Evolutionary conservation across 1,140 invertebrate species (phyloP).

Genomic region (Meteorus sp.): DNA sequence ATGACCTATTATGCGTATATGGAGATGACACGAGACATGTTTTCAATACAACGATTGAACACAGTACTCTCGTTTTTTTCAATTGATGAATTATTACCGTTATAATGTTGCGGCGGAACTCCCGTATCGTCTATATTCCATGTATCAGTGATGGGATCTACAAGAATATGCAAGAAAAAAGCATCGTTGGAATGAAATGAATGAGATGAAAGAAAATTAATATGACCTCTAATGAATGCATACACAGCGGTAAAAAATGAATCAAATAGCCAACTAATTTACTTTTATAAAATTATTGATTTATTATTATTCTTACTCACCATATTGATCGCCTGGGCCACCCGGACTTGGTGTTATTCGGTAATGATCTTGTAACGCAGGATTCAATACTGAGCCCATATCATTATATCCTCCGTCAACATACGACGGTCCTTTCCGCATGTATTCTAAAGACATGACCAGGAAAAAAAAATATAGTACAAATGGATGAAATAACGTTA

Average conservation of each 20-base stretch:
- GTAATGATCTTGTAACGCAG: slow-evolving; percentile 71
- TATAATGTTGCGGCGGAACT: slow-evolving; percentile 51
- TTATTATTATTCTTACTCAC: too few species aligned
- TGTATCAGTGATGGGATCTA: slow-evolving; percentile 54
- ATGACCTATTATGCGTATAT: not conserved
- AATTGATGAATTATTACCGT: slow-evolving; percentile 46
- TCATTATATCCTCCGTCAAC: slow-evolving; percentile 68
- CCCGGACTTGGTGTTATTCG: slow-evolving; percentile 71
- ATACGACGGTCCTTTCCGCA: slow-evolving; percentile 62
- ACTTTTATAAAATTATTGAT: too few species aligned
- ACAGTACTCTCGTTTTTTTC: too few species aligned
- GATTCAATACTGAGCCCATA: slow-evolving; percentile 64
- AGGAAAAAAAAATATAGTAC: slow-evolving; percentile 27
- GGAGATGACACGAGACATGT: not conserved
- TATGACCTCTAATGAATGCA: too few species aligned
- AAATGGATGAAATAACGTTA: too few species aligned
- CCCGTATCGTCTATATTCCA: slow-evolving; percentile 56
- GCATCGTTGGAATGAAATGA: slow-evolving; percentile 14
- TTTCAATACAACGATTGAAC: too few species aligned
- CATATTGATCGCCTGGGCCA: slow-evolving; percentile 67
- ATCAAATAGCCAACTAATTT: too few species aligned
- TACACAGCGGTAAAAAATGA: too few species aligned
- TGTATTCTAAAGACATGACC: slow-evolving; percentile 54
- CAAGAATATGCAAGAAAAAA: slow-evolving; percentile 29
- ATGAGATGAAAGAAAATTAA: slow-evolving; percentile 30